Percentiles rank a stretch among this genome's conserved stretches.
Evolutionary conservation across 2,797 vertebrate species (phyloP).

Genomic region (Coccyzus lansbergi): DNA sequence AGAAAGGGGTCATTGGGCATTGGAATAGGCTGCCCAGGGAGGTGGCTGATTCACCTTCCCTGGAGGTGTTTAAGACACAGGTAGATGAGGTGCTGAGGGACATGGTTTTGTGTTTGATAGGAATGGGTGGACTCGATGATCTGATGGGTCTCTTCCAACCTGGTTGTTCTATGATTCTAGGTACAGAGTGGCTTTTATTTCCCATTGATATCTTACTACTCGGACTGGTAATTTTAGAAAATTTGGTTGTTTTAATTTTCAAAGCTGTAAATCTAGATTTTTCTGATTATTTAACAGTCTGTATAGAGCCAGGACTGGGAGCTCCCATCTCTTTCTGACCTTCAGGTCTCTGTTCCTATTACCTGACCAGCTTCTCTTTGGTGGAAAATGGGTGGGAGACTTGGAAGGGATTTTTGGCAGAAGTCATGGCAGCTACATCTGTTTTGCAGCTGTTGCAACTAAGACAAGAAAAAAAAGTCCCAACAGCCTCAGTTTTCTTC

Average conservation of each 20-base stretch:
- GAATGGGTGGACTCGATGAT: too few species aligned
- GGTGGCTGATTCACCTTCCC: too few species aligned
- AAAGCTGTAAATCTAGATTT: background rate
- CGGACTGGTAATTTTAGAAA: conserved; percentile 7
- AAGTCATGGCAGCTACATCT: conserved; percentile 75
- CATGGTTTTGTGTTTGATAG: too few species aligned
- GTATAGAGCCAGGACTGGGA: conserved; percentile 2
- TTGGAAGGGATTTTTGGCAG: conserved; percentile 75
- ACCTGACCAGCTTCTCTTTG: conserved; percentile 62
- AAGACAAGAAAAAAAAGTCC: conserved; percentile 54
- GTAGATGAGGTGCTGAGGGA: too few species aligned
- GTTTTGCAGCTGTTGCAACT: conserved; percentile 80
- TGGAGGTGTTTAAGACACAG: too few species aligned
- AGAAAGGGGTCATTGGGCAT: too few species aligned
- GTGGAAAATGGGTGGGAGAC: conserved; percentile 77
- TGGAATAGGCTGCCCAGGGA: too few species aligned
- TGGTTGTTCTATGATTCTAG: too few species aligned
- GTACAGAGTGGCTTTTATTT: background rate
- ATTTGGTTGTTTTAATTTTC: conserved; percentile 16
- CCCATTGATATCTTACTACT: background rate
- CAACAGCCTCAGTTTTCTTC: conserved; percentile 64
- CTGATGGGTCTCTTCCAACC: too few species aligned
- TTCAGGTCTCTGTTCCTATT: conserved; percentile 38
- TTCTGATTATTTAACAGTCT: conserved; percentile 6
- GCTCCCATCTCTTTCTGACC: conserved; percentile 54